A percentile compares a stretch with the other conserved stretches of the same genome.
Conservation (phyloP, 2,113 vertebrate genomes). For the Alethe castanea region DNA sequence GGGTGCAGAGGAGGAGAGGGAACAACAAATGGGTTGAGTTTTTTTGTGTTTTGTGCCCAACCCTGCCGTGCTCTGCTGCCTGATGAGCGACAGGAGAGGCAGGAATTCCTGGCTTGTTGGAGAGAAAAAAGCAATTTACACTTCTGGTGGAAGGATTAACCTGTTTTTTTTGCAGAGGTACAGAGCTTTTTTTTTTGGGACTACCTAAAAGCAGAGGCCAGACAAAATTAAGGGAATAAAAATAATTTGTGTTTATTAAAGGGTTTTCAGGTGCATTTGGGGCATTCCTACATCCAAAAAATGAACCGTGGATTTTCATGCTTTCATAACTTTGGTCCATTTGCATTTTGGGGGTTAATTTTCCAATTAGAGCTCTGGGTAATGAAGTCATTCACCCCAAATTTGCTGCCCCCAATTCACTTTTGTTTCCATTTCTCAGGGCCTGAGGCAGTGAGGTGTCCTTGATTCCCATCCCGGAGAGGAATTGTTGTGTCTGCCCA, state of each 20-base stretch:
- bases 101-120: constrained; percentile 25
- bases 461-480: background rate
- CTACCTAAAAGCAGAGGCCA: background rate
- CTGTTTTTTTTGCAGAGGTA: constrained; percentile 23
- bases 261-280: background rate
- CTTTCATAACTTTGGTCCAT: background rate
- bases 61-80: constrained; percentile 11
- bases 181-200: background rate
- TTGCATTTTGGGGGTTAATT: background rate
- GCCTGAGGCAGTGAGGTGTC: background rate
- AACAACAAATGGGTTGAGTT: constrained; percentile 66
- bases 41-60: background rate
- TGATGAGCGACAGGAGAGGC: constrained; percentile 48
- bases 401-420: rapidly evolving
- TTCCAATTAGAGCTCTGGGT: background rate
- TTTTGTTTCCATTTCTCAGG: rapidly evolving
- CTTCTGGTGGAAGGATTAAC: constrained; percentile 35
- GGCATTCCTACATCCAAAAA: background rate
- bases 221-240: background rate
- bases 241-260: background rate
- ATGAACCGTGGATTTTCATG: background rate
- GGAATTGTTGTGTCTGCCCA: background rate
- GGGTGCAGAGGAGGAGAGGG: constrained; percentile 15
- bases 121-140: constrained; percentile 49
- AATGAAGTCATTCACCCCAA: background rate